Base-by-base conservation (phyloP, 2,113 vertebrate species). In the Mormyrus iriodes region DNA sequence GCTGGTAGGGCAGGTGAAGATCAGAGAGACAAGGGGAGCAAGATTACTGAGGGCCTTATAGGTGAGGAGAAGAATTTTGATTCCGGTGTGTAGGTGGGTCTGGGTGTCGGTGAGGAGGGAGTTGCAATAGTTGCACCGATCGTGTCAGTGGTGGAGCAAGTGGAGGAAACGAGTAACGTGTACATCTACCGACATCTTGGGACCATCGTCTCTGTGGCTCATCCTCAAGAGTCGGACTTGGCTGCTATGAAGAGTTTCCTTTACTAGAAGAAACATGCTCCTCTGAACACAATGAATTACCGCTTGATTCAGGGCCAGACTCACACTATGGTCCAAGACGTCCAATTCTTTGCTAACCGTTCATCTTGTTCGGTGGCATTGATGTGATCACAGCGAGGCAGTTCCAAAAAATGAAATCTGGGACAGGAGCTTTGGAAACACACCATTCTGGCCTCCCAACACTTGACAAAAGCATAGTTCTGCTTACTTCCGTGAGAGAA, bases 401-500 rank as follows among this genome's bases (percentile, higher is more conserved):
- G 10, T 12, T 39, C 13, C 35, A 55, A 53, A 51, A 31, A 19
- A 53, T 15, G 3, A 49, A 27, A 55, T 44, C 79, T 79, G 46
- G 17, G 19, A 88, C 27, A 76, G 27, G 8, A 15, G 39, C 9
- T 19, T 9, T 7, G 31, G 46, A 84, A 13, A 24, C 82, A 21
- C 39, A 9, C 82, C 12, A 49, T 44, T 61, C 48, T 79, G 58
- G 17, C 85, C 21, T 51, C 73, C 49, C 82, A 8, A 73, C 48
- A 85, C 85, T n/a, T 76, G 90, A 91, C 55, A 90, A 8, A 91
- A 88, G 86, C 49, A 55, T 15, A 5, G 49, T 85, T 19, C 13
- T 51, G 52, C 49, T 91, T 44, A 90, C 89, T 88, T 90, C 73
- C 39, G 27, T 88, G 90, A 90, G 92, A 91, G 94, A 91, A 91